Evolutionary conservation across 2,797 vertebrate species (phyloP).

Genomic region (Malacoraja senta): DNA sequence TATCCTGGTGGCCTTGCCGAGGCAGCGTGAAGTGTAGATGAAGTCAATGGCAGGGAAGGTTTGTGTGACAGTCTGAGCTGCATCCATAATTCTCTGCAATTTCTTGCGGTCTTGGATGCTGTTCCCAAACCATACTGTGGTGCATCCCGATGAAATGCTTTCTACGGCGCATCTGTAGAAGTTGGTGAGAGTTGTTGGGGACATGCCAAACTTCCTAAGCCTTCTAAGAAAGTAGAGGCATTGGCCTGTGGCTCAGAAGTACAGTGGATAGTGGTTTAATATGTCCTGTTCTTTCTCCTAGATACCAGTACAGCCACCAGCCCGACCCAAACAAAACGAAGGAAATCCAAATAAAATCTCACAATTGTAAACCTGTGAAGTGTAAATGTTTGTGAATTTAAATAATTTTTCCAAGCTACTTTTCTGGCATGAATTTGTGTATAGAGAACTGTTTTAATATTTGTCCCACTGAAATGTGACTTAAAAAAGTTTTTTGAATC

Average conservation of each 20-base stretch:
- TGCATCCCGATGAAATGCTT: too few relatives aligned
- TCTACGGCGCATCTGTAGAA: too few relatives aligned
- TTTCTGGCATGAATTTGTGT: constrained; percentile 75
- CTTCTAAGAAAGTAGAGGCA: too few relatives aligned
- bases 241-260: background rate
- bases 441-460: constrained; percentile 73
- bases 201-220: too few relatives aligned
- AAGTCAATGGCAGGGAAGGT: too few relatives aligned
- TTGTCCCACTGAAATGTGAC: constrained; percentile 57
- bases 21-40: too few relatives aligned
- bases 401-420: constrained; percentile 60
- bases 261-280: background rate
- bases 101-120: too few relatives aligned
- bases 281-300: constrained; percentile 47
- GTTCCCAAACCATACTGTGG: too few relatives aligned
- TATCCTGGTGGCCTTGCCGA: too few relatives aligned
- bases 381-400: constrained; percentile 83
- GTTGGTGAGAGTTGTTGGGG: too few relatives aligned
- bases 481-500: constrained; percentile 16
- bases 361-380: constrained; percentile 69
- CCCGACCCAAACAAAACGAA: constrained; percentile 92
- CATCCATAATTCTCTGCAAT: too few relatives aligned
- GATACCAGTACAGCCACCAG: constrained; percentile 77
- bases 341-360: constrained; percentile 89
- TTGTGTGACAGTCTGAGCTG: too few relatives aligned